A percentile compares a stretch with the other conserved stretches of the same genome.
Conservation (phyloP, 1,140 invertebrate genomes). For the Dryas iulia region DNA sequence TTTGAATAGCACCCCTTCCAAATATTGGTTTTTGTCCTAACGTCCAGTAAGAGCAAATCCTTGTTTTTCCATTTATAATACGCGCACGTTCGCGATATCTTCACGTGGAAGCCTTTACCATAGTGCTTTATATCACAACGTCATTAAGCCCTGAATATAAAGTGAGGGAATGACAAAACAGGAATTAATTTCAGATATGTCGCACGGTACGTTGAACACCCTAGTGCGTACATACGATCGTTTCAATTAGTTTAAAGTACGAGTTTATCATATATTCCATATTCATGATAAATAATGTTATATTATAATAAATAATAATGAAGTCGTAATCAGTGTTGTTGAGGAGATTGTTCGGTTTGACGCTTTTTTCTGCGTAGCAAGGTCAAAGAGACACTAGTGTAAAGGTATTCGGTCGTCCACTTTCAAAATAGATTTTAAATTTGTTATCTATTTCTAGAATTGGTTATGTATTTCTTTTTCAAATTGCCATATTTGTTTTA, state of each 20-base stretch:
- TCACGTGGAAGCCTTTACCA: slow-evolving; percentile 56
- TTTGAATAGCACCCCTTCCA: slow-evolving; percentile 74
- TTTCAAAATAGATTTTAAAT: too few relatives aligned
- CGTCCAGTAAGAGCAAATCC: slow-evolving; percentile 76
- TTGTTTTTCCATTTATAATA: slow-evolving; percentile 72
- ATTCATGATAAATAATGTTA: slow-evolving; percentile 9
- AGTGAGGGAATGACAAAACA: slow-evolving; percentile 79
- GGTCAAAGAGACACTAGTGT: too few relatives aligned
- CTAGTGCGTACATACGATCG: slow-evolving; percentile 37
- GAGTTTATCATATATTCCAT: background rate
- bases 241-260: background rate
- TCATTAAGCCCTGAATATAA: slow-evolving; percentile 76
- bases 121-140: slow-evolving; percentile 67
- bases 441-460: too few relatives aligned
- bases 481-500: too few relatives aligned
- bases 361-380: too few relatives aligned
- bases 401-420: too few relatives aligned
- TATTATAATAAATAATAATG: too few relatives aligned
- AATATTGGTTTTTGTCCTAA: slow-evolving; percentile 76
- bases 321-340: too few relatives aligned
- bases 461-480: too few relatives aligned
- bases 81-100: slow-evolving; percentile 67
- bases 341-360: too few relatives aligned
- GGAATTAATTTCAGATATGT: slow-evolving; percentile 80
- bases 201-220: slow-evolving; percentile 74